These are phyloP conservation scores for Carassius auratus DNA, from an alignment of 2,113 vertebrate genomes.

Conservation along the genomic window DNA sequence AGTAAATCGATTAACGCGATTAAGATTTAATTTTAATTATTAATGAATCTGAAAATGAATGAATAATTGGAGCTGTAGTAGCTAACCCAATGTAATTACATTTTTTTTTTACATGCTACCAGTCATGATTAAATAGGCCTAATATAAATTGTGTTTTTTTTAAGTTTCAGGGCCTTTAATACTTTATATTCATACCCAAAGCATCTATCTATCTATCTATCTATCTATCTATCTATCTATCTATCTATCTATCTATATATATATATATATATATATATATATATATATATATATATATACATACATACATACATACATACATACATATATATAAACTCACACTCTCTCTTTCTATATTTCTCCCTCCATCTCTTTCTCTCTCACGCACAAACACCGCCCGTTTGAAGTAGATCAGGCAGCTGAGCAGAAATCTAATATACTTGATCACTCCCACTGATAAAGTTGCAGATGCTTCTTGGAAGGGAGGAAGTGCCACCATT, in stretches of 20 bases:
- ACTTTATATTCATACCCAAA: neutral
- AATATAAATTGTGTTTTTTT: neutral
- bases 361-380: neutral
- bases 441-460: conserved; percentile 39
- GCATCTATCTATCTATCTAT: no score
- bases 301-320: no score
- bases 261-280: no score
- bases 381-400: neutral
- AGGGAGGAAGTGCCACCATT: neutral
- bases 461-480: conserved; percentile 52
- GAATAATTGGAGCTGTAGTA: no score
- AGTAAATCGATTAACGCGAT: neutral
- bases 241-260: no score
- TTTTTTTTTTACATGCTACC: neutral
- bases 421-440: conserved; percentile 50
- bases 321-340: no score
- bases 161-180: neutral
- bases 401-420: conserved; percentile 30
- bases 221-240: no score
- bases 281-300: no score
- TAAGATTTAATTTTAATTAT: neutral
- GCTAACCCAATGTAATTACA: no score
- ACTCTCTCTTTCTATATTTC: no score
- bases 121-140: neutral
- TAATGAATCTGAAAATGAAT: neutral